These are phyloP conservation scores for Peromyscus melanophrys DNA, from an alignment of 2,797 vertebrate species.

Conservation along the genomic window DNA sequence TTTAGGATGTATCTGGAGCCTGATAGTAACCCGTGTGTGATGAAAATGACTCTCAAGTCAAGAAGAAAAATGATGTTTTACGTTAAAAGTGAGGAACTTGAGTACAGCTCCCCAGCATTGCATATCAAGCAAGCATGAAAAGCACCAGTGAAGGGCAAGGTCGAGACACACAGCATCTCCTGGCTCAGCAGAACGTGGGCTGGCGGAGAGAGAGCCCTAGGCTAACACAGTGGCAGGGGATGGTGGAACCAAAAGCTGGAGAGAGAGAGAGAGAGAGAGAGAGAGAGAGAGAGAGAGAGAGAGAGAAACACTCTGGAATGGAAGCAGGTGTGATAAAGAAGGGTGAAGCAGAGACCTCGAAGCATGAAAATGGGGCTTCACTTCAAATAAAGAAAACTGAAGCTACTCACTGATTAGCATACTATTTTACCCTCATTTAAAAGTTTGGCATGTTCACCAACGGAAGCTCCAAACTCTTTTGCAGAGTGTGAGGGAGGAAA, in stretches of 20 bases:
- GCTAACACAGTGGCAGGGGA: background rate
- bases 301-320: background rate
- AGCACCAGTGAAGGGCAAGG: background rate
- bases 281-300: too few relatives aligned
- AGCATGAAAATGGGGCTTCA: background rate
- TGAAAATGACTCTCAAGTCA: background rate
- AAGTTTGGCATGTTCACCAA: background rate
- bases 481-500: background rate
- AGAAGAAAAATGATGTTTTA: background rate
- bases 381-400: background rate
- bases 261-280: too few relatives aligned
- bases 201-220: background rate
- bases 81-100: accelerated
- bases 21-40: background rate
- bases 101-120: background rate
- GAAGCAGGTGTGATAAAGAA: background rate
- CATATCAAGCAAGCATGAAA: background rate
- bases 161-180: background rate
- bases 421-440: background rate
- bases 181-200: background rate
- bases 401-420: background rate
- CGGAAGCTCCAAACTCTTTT: background rate
- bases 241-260: background rate
- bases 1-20: background rate
- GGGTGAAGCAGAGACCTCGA: background rate